Evolutionary conservation across 1,140 invertebrate genomes (phyloP), one percentile per base, ranked within the genome.

Genomic region (Lepidurus couesii): DNA sequence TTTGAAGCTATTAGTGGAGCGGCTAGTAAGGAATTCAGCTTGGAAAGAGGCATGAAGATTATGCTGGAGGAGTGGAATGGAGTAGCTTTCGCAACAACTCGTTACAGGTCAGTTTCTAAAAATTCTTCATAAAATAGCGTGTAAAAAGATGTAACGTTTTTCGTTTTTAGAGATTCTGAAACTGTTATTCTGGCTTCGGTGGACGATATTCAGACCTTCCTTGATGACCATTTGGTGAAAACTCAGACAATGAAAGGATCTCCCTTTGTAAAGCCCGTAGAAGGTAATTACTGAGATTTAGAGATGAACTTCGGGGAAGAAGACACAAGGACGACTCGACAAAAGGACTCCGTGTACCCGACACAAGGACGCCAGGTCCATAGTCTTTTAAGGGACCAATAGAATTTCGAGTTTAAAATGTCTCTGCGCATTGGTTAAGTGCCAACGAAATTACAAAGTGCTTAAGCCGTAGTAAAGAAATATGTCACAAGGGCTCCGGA

Each of bases 161-260:
- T 75, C 79, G 44, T 82, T 16, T 86, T 85, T 82, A 84, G 88
- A 84, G 92, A 96, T 82, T 92, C 92, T 8, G 91, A 90, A 1
- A 91, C 93, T 3, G 86, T 86, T 79, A 95, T 96, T 83, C 86
- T 97, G 16, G 91, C 90, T 9, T 90, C 90, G 44, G 85, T 96
- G 44, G 94, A 96, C 84, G 94, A 96, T 82, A 91, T 96, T 82
- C 92, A 95, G 86, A 88, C 91, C 26, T 82, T 96, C 44, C 86
- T 97, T 11, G 95, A 97, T 84, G 94, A 96, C 83, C 95, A 97
- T 82, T 92, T 96, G 75, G 88, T 96, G 1, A 95, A 95, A 85
- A 93, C 93, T 10, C 89, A 96, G 82, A 90, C 91, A 0, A 96
- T 97, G 92, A 88, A 93, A 81, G 93, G 94, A 7, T 96, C 94